Evolutionary conservation across 1,140 invertebrate species (phyloP).

Genomic region (Homalodisca vitripennis): DNA sequence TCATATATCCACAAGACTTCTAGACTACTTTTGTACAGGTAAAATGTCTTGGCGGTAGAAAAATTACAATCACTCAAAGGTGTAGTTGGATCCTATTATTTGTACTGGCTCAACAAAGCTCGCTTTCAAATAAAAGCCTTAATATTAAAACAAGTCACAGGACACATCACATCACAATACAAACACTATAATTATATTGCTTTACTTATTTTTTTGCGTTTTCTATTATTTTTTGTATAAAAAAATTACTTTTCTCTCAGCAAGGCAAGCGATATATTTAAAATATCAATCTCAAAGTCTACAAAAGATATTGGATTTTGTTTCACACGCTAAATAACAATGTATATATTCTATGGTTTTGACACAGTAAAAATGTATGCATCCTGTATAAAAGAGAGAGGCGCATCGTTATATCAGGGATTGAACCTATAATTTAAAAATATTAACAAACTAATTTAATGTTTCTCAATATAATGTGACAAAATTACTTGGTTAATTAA

Average conservation of each 20-base stretch:
- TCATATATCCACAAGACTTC: too few relatives aligned
- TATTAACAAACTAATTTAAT: too few relatives aligned
- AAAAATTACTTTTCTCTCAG: slow-evolving; percentile 33
- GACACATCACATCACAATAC: slow-evolving; percentile 34
- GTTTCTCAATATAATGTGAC: too few relatives aligned
- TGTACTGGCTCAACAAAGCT: slow-evolving; percentile 35
- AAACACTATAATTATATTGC: slow-evolving; percentile 33
- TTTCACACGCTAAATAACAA: slow-evolving; percentile 35
- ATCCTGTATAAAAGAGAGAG: slow-evolving; percentile 31
- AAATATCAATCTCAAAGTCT: slow-evolving; percentile 32
- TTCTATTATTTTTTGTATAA: slow-evolving; percentile 34
- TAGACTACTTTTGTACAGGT: slow-evolving; percentile 14
- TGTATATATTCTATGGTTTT: slow-evolving; percentile 21
- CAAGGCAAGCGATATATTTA: slow-evolving; percentile 37
- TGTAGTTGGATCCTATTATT: slow-evolving; percentile 21
- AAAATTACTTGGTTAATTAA: too few relatives aligned
- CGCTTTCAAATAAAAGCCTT: slow-evolving; percentile 28
- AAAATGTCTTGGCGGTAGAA: slow-evolving; percentile 12
- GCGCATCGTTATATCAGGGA: slow-evolving; percentile 3
- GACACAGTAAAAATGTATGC: too few relatives aligned
- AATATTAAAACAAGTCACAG: slow-evolving; percentile 24
- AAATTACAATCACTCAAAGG: too few relatives aligned
- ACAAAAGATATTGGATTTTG: slow-evolving; percentile 36
- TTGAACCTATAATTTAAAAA: slow-evolving; percentile 26
- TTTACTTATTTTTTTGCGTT: slow-evolving; percentile 32